Conservation (phyloP, 2,113 vertebrate species). For the Notothenia rossii region DNA sequence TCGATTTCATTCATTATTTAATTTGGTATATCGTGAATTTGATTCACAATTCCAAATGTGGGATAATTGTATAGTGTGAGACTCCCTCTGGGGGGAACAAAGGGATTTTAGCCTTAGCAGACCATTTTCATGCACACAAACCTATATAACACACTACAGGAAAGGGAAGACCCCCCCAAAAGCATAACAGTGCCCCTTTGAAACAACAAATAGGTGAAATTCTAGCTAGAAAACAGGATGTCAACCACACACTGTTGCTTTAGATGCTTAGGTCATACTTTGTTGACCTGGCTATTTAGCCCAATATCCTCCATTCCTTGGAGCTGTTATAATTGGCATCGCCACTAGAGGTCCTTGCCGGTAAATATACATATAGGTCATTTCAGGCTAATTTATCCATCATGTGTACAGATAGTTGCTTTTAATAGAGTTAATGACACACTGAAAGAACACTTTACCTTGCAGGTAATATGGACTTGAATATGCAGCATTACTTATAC, state of each 20-base stretch:
- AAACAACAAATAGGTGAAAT: no score
- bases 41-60: neutral
- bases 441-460: neutral
- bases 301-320: no score
- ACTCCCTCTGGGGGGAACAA: no score
- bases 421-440: neutral
- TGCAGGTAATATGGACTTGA: neutral
- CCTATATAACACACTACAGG: no score
- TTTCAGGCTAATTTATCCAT: neutral
- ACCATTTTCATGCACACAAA: no score
- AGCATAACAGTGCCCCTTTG: no score
- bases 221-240: no score
- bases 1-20: neutral
- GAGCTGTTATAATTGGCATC: neutral
- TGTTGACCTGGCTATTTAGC: no score
- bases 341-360: slow-evolving; percentile 7
- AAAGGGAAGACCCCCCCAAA: no score
- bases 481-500: neutral
- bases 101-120: no score
- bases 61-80: neutral
- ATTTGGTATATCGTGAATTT: neutral
- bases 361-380: slow-evolving; percentile 11
- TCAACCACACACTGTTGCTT: no score
- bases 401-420: neutral
- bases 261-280: no score